These are phyloP conservation scores for Drosophila micromelanica DNA, from an alignment of 1,140 invertebrate genomes.

Conservation along the genomic window DNA sequence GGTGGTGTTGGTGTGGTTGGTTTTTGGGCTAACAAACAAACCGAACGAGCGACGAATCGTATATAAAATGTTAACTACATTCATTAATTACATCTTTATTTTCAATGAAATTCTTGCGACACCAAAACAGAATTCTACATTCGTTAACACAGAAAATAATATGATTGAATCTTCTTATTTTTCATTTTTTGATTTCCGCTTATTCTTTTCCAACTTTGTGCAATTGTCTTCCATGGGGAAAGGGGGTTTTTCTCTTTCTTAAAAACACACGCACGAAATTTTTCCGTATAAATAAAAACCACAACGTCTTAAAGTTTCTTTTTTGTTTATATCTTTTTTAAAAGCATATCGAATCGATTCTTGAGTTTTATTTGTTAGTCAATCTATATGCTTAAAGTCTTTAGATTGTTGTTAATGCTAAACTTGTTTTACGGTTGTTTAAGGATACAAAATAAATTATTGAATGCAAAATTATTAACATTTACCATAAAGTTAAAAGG, in stretches of 20 bases:
- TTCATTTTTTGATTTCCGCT: constrained; percentile 53
- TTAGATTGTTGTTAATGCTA: constrained; percentile 61
- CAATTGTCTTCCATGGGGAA: constrained; percentile 41
- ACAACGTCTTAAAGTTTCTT: constrained; percentile 69
- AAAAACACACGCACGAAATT: constrained; percentile 65
- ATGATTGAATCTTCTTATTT: constrained; percentile 45
- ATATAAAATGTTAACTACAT: constrained; percentile 21
- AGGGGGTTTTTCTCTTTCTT: constrained; percentile 7
- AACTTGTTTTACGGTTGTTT: constrained; percentile 32
- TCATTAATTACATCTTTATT: constrained; percentile 8
- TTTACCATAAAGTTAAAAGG: constrained; percentile 41
- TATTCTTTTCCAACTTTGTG: constrained; percentile 71
- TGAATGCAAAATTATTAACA: constrained; percentile 69
- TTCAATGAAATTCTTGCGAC: constrained; percentile 50
- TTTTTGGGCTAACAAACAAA: constrained; percentile 46
- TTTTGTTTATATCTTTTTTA: constrained; percentile 40
- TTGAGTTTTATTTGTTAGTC: constrained; percentile 62
- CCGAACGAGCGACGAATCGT: constrained; percentile 31
- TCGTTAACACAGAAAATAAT: constrained; percentile 69
- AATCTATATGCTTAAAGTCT: constrained; percentile 74
- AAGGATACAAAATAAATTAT: constrained; percentile 77
- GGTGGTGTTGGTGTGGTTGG: too few relatives aligned
- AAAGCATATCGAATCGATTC: constrained; percentile 70
- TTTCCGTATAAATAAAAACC: constrained; percentile 75
- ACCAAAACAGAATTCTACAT: constrained; percentile 84